Conservation (phyloP, 2,113 vertebrate genomes). For the Rousettus leschenaultii region DNA sequence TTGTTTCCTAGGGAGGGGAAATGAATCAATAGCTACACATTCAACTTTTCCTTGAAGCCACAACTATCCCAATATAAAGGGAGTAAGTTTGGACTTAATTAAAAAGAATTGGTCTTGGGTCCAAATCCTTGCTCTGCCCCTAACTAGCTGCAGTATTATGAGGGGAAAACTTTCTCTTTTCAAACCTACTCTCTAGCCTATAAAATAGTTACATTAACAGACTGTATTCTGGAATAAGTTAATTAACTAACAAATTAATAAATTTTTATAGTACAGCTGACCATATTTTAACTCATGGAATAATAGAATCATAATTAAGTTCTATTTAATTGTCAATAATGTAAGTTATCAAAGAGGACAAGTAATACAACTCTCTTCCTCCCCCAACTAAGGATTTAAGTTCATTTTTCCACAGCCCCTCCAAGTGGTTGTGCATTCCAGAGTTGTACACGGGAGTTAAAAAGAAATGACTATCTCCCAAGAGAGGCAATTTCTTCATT, state of each 20-base stretch:
- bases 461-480: neutral
- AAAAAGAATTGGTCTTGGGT: neutral
- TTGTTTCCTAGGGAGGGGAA: neutral
- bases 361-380: neutral
- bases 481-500: neutral
- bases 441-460: neutral
- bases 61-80: neutral
- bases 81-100: neutral
- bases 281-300: neutral
- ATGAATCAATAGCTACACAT: neutral
- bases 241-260: neutral
- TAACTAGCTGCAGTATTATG: neutral
- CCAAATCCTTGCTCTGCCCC: neutral
- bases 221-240: neutral
- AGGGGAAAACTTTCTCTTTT: neutral
- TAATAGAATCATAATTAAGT: neutral
- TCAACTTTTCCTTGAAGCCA: neutral
- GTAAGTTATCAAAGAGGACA: neutral
- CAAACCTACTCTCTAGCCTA: neutral
- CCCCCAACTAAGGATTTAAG: neutral
- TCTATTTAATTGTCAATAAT: neutral
- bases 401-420: neutral
- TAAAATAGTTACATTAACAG: neutral
- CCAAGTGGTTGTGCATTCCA: neutral
- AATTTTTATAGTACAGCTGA: neutral